phyloP scores from a whole-genome alignment of 2,797 vertebrate genomes.

The Luscinia luscinia region DNA sequence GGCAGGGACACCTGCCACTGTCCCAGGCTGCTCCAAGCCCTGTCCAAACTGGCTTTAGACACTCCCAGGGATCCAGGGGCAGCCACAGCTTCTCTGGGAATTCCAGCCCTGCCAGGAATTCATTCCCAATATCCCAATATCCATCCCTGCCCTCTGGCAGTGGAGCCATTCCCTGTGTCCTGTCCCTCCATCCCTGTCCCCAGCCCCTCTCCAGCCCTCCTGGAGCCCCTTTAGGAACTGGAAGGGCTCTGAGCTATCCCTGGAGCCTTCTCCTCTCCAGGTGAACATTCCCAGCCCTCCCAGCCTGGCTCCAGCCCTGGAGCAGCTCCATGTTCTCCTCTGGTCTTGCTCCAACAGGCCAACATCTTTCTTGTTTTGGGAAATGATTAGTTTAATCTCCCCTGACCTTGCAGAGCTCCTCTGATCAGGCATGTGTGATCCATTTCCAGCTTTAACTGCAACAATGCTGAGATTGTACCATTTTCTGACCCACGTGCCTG shows the following conservation, averaged over 20 bases:
- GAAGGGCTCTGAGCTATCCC: background rate
- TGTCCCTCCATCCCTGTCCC: background rate
- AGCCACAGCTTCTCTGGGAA: background rate
- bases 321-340: fast-evolving
- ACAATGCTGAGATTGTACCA: background rate
- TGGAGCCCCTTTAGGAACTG: background rate
- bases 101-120: background rate
- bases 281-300: fast-evolving
- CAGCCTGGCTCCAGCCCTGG: background rate
- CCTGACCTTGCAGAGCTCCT: background rate
- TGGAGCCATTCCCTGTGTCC: background rate
- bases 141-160: background rate
- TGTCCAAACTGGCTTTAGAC: fast-evolving
- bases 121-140: background rate
- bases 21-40: background rate
- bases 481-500: background rate
- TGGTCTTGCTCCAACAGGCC: background rate
- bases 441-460: background rate
- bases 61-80: background rate
- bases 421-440: background rate
- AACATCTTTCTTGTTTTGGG: background rate
- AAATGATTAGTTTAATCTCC: background rate
- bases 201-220: background rate
- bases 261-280: fast-evolving
- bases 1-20: fast-evolving